phyloP scores from a whole-genome alignment of 2,113 vertebrate genomes.

The Anoura caudifer region DNA sequence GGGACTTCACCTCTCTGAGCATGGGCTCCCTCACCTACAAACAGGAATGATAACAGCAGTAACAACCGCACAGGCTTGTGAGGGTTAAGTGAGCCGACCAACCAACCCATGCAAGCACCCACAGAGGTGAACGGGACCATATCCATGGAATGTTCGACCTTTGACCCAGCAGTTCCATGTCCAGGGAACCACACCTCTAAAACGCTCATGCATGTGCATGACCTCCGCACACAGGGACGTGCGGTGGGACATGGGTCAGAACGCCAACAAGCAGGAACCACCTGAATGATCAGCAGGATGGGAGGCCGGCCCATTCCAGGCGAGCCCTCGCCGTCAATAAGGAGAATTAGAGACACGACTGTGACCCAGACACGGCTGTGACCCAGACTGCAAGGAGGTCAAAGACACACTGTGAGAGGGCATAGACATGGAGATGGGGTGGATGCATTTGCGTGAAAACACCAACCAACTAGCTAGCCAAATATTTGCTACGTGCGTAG shows the following conservation, averaged over 20 bases:
- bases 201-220: rapidly evolving
- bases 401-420: rapidly evolving
- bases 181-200: background rate
- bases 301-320: background rate
- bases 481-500: rapidly evolving
- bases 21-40: too few species aligned
- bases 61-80: rapidly evolving
- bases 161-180: background rate
- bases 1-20: background rate
- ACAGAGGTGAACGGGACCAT: rapidly evolving
- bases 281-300: background rate
- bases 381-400: rapidly evolving
- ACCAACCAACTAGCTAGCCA: background rate
- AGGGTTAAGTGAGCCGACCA: background rate
- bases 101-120: rapidly evolving
- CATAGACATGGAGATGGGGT: rapidly evolving
- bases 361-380: rapidly evolving
- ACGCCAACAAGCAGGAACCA: background rate
- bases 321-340: background rate
- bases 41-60: background rate
- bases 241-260: rapidly evolving
- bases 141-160: background rate
- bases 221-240: rapidly evolving
- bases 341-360: rapidly evolving
- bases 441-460: background rate